A percentile compares a stretch with the other conserved stretches of the same genome.
Conservation (phyloP, 2,888 invertebrate species). For the Tetranychus piercei region DNA sequence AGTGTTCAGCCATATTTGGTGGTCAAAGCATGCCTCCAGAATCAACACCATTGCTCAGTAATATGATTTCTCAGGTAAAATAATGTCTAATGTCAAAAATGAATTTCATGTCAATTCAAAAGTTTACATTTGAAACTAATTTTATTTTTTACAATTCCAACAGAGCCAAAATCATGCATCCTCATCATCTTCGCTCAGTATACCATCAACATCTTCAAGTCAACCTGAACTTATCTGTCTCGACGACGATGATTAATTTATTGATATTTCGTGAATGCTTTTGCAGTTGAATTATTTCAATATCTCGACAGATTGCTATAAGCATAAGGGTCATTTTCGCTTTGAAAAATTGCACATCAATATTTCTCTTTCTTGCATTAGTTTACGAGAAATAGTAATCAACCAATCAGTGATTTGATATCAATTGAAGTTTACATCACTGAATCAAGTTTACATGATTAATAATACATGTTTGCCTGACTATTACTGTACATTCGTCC, state of each 20-base stretch:
- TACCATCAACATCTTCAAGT: constrained; percentile 19
- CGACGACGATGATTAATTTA: not conserved
- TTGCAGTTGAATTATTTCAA: too few species aligned
- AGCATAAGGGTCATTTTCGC: too few species aligned
- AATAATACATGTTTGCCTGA: not conserved
- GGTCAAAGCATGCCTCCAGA: not conserved
- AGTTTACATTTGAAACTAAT: too few species aligned
- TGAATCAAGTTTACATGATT: not conserved
- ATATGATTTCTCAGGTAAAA: not conserved
- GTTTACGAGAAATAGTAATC: not conserved
- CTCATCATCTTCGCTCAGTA: constrained; percentile 16
- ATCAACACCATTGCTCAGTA: not conserved
- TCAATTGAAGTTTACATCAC: not conserved
- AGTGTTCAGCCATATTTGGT: not conserved
- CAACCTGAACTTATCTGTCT: not conserved
- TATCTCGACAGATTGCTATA: too few species aligned
- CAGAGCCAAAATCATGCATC: too few species aligned
- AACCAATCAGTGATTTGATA: not conserved
- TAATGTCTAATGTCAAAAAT: not conserved
- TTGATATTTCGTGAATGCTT: not conserved
- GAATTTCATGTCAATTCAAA: not conserved
- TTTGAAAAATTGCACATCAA: too few species aligned
- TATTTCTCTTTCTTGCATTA: too few species aligned
- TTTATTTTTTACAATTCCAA: too few species aligned
- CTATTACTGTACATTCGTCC: not conserved